Evolutionary conservation across 2,797 vertebrate genomes (phyloP).

Genomic region (Micrastur ruficollis): DNA sequence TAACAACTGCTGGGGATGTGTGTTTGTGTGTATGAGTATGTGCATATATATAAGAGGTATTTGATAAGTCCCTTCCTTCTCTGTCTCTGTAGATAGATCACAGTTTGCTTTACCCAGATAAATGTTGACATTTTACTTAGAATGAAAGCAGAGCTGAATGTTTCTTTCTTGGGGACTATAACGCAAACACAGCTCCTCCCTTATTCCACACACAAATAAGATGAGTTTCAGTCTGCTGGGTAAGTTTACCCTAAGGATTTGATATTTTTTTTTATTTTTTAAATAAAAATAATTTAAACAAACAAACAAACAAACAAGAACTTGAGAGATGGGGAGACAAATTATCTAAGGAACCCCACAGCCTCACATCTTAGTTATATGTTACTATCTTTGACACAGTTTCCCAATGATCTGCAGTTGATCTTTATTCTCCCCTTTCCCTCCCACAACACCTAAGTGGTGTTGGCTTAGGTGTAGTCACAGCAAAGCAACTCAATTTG

Average conservation of each 20-base stretch:
- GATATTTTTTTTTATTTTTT: not conserved
- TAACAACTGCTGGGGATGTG: not conserved
- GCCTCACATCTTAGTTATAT: not conserved
- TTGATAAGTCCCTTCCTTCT: not conserved
- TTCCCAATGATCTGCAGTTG: conserved; percentile 35
- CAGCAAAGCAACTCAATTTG: conserved; percentile 18
- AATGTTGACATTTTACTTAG: not conserved
- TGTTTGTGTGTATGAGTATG: not conserved
- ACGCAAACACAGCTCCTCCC: not conserved
- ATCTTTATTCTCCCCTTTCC: conserved; percentile 4
- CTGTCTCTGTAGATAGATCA: not conserved
- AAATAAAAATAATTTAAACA: not conserved
- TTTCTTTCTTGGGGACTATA: not conserved
- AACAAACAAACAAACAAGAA: not conserved
- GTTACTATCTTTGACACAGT: conserved; percentile 60
- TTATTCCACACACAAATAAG: not conserved
- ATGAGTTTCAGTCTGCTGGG: conserved; percentile 31
- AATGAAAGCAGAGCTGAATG: not conserved
- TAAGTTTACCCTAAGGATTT: not conserved
- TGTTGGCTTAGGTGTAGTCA: not conserved
- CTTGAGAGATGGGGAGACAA: conserved; percentile 63
- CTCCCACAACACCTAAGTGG: no score
- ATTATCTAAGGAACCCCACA: conserved; percentile 45
- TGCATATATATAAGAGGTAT: not conserved
- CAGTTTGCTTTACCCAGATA: not conserved